Evolutionary conservation across 2,888 invertebrate species (phyloP), one percentile per base, ranked within the genome.

Genomic region (Leptopilina myrica): DNA sequence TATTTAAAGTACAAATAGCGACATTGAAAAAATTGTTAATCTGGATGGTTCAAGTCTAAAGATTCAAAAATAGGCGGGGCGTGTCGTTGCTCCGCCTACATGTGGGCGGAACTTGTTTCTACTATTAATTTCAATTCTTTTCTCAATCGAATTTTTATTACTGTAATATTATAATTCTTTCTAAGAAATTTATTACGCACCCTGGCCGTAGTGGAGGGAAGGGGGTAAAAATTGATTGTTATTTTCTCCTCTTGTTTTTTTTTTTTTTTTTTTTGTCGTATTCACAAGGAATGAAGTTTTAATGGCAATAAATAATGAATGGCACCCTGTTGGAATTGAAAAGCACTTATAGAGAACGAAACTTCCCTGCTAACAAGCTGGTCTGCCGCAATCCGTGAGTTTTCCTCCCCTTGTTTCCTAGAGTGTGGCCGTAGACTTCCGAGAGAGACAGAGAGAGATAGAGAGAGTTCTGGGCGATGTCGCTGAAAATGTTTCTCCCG

Each of bases 351-450:
- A 91, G 89, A 91, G 90, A 91, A 91, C 91, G 89, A 91, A 89
- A 91, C 91, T 91, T 91, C 90, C 91, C 91, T 91, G 91, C 91
- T 89, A 91, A 91, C 91, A 91, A 91, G 91, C 91, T 91, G 91
- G 90, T 90, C 90, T 91, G 91, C 90, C 89, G 89, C 89, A 90
- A 90, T 91, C 90, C 90, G 87, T 89, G 88, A 88, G 88, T 88
- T 90, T 89, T 90, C 90, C 87, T 90, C 33, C 88, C 85, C 87
- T 86, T 86, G 88, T 89, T 87, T 89, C 88, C 89, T 89, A 88
- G 84, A 88, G 84, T 86, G 89, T 87, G 88, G 88, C 43, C 87
- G 88, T 87, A 81, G 89, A 82, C 90, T 88, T 90, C 90, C 86
- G 87, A 88, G 49, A 46, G 46, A 46, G 46, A 46, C 0, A 46